Base-by-base conservation (phyloP, 2,113 vertebrate species). In the Periophthalmus modestus region DNA sequence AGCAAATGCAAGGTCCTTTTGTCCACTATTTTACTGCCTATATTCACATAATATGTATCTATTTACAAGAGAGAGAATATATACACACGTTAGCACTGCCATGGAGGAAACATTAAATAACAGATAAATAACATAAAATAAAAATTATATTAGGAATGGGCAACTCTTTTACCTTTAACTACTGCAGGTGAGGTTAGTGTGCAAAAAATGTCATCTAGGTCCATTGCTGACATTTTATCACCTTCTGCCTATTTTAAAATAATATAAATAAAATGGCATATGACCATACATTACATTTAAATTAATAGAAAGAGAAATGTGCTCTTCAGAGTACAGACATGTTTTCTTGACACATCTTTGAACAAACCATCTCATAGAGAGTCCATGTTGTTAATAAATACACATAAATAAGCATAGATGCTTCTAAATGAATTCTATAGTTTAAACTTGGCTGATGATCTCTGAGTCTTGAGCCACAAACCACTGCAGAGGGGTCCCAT, bases 381-480 rank as follows among this genome's bases (percentile, higher is more conserved):
- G 86, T 91, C 89, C 9, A 78, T 59, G 61, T 23, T 77, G 73
- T 72, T 84, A 91, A 92, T 92, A 93, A 92, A 91, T 91, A 91
- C 82, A 88, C 67, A 87, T 85, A 84, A 77, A 86, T 75, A 58
- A 77, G 73, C 57, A 74, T 24, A 57, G 63, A 55, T 78, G 66
- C 69, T 72, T 61, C 47, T 63, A 52, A 59, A 74, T 33, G 36
- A 21, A 54, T 68, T 75, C 71, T 71, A 72, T 1, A 21, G 2
- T 84, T 80, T 91, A 97, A 83, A 96, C 96, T 85, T 97, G 96
- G 89, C 95, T 97, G 78, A 96, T 92, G 57, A 96, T 94, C 79
- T 96, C 95, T 6, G 93, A 90, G 0, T 96, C 95, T 68, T 96
- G 93, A 1, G 95, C 94, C 0, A 95, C 91, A 18, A 94, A 96